Evolutionary conservation across 2,113 vertebrate species (phyloP), one percentile per base, ranked within the genome.

Genomic region (Cyprinodon tularosa): DNA sequence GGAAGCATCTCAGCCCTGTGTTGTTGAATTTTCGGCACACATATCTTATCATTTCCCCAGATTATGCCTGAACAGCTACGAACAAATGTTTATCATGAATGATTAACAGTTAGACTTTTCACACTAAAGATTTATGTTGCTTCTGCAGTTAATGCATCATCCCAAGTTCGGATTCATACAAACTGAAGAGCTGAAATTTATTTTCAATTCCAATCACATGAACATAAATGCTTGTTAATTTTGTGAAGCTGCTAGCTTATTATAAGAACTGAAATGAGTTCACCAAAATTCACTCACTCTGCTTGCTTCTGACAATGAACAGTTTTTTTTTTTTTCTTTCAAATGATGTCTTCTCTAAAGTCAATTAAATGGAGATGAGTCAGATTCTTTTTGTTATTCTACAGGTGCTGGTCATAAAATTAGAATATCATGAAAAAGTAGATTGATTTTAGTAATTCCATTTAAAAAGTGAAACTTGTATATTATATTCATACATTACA

Each of bases 11-110:
- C 37, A 62, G 67, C 3, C 22, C 61, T 61, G 38, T 39, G 11
- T 37, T 74, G 62, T 45, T 68, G 47, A 71, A 11, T 57, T 13
- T 71, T 59, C 22, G 60, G 71, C 62, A 72, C 7, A 36, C 72
- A 13, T 37, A 68, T 1, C 61, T 67, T 62, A 60, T 64, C 47
- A 69, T 20, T 3, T 67, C 12, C 29, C 61, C 39, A 29, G n/a
- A 65, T 66, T 70, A 50, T 4, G 17, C 62, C 13, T 66, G 12
- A 64, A 40, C 0, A 4, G 8, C 36, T 59, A 20, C 57, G 14
- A 48, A 60, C 40, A 44, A 39, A 40, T 57, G 50, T 20, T 57
- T 57, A 57, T 57, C 50, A n/a, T 14, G 8, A 57, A 57, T 57
- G 50, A 57, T 57, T 57, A 57, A 57, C 50, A 53, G 48, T n/a